A percentile compares a stretch with the other conserved stretches of the same genome.
These are phyloP conservation scores for Octonoba sinensis DNA, from an alignment of 2,888 invertebrate species.

Conservation along the genomic window DNA sequence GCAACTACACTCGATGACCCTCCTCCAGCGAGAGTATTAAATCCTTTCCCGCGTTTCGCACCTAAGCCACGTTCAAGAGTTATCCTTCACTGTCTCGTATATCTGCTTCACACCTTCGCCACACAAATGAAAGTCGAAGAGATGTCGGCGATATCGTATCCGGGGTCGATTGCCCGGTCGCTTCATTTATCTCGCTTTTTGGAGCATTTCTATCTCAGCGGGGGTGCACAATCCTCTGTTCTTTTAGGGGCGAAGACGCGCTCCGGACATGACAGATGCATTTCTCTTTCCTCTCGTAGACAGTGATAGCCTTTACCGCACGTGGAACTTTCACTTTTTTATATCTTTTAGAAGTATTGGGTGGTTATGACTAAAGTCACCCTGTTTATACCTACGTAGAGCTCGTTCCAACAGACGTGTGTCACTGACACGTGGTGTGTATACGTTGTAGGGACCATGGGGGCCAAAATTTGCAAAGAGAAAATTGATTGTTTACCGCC, in stretches of 20 bases:
- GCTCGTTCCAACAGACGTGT: too few species aligned
- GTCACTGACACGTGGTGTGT: too few species aligned
- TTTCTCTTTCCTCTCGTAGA: slow-evolving; percentile 7
- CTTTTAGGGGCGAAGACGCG: slow-evolving; percentile 19
- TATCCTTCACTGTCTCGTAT: slow-evolving; percentile 22
- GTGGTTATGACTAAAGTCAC: too few species aligned
- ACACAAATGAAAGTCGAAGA: slow-evolving; percentile 2
- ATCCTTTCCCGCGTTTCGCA: background rate
- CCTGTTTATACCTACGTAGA: too few species aligned
- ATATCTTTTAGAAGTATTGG: too few species aligned
- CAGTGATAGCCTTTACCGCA: too few species aligned
- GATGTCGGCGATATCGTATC: slow-evolving; percentile 26
- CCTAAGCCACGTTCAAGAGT: slow-evolving; percentile 8
- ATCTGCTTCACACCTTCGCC: slow-evolving; percentile 11
- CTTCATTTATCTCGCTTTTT: slow-evolving; percentile 52
- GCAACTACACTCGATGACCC: too few species aligned
- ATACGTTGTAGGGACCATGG: too few species aligned
- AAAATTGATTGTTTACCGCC: too few species aligned
- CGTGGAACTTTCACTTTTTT: too few species aligned
- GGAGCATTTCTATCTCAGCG: slow-evolving; percentile 52
- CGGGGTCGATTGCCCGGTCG: slow-evolving; percentile 55
- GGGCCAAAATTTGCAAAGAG: too few species aligned
- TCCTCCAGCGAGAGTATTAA: too few species aligned
- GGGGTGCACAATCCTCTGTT: slow-evolving; percentile 7
- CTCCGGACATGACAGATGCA: slow-evolving; percentile 26